These are phyloP conservation scores for Chamaedrilus cognettii DNA, from an alignment of 2,888 invertebrate species.

Conservation along the genomic window DNA sequence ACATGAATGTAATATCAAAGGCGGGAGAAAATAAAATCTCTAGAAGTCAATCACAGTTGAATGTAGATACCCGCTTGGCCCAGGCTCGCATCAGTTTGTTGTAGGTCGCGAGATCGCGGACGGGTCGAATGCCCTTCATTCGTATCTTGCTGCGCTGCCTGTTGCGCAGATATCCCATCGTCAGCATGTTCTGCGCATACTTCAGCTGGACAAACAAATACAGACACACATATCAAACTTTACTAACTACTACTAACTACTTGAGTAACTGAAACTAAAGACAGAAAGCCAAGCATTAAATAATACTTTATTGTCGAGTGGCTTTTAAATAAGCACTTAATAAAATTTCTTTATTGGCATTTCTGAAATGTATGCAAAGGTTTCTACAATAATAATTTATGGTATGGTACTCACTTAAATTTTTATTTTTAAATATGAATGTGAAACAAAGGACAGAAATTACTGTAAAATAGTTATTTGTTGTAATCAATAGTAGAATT, in stretches of 20 bases:
- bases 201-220: slow-evolving; percentile 26
- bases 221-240: too few species aligned
- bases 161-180: slow-evolving; percentile 20
- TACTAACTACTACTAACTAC: not conserved
- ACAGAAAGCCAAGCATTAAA: not conserved
- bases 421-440: too few species aligned
- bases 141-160: slow-evolving; percentile 6
- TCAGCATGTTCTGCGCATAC: slow-evolving; percentile 31
- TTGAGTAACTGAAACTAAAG: not conserved
- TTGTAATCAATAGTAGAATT: too few species aligned
- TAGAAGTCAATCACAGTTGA: not conserved
- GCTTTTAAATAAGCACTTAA: too few species aligned
- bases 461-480: too few species aligned
- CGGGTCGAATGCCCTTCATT: not conserved
- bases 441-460: too few species aligned
- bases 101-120: slow-evolving; percentile 43
- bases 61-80: slow-evolving; percentile 43
- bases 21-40: not conserved
- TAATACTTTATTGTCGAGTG: too few species aligned
- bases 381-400: too few species aligned
- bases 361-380: too few species aligned
- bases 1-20: not conserved
- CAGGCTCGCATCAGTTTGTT: slow-evolving; percentile 44
- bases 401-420: too few species aligned
- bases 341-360: too few species aligned